phyloP scores from a whole-genome alignment of 2,888 invertebrate genomes.

The Hyposoter didymator region DNA sequence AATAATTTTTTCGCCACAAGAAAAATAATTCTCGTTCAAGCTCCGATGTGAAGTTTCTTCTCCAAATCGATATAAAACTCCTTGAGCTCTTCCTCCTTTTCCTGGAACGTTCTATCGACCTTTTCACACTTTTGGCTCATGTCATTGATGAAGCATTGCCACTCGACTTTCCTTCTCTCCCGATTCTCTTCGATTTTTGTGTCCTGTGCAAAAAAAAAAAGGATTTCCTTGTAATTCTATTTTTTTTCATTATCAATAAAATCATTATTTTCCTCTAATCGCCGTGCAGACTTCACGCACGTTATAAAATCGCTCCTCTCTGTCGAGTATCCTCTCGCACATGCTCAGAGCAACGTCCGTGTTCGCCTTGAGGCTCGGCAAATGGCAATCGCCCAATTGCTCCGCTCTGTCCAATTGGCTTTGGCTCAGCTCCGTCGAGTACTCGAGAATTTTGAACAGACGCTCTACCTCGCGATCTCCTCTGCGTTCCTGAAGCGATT shows the following conservation, averaged over 20 bases:
- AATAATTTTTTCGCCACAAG: neutral
- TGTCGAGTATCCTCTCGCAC: slow-evolving; percentile 87
- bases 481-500: slow-evolving; percentile 88
- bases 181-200: slow-evolving; percentile 84
- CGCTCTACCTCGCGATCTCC: slow-evolving; percentile 92
- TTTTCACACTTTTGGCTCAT: slow-evolving; percentile 91
- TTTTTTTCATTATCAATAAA: too few relatives aligned
- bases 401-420: slow-evolving; percentile 89
- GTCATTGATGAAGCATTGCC: slow-evolving; percentile 91
- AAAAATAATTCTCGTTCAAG: slow-evolving; percentile 66
- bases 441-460: slow-evolving; percentile 91
- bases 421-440: slow-evolving; percentile 91
- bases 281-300: slow-evolving; percentile 81
- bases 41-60: slow-evolving; percentile 88
- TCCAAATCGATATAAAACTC: slow-evolving; percentile 91
- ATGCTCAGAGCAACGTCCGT: slow-evolving; percentile 88
- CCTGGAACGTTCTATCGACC: slow-evolving; percentile 91
- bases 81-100: slow-evolving; percentile 91
- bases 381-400: slow-evolving; percentile 86
- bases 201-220: slow-evolving; percentile 80
- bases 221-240: too few relatives aligned
- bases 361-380: slow-evolving; percentile 88
- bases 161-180: slow-evolving; percentile 86
- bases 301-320: slow-evolving; percentile 86
- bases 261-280: too few relatives aligned